Conservation (phyloP, 2,113 vertebrate species). For the Bucco capensis region DNA sequence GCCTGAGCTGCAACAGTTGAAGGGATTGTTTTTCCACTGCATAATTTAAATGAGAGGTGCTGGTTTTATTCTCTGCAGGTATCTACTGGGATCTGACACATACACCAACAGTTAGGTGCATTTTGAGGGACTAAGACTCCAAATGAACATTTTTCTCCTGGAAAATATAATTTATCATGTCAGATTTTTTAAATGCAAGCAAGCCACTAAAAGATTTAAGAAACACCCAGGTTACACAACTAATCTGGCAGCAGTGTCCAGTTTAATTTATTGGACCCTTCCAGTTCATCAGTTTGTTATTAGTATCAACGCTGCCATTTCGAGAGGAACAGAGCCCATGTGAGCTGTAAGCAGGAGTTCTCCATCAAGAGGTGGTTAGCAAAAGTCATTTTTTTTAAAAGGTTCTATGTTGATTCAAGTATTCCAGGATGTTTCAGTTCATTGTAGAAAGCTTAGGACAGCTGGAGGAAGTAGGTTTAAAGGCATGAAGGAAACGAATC, state of each 20-base stretch:
- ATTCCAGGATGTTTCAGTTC: constrained; percentile 34
- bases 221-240: background rate
- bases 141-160: background rate
- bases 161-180: background rate
- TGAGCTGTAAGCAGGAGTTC: background rate
- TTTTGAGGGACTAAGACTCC: background rate
- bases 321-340: background rate
- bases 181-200: background rate
- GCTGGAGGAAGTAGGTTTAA: constrained; percentile 47
- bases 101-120: accelerated
- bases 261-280: background rate
- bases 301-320: background rate
- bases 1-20: background rate
- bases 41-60: background rate
- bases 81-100: accelerated
- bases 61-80: background rate
- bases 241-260: background rate
- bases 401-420: background rate
- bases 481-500: constrained; percentile 40
- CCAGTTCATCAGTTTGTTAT: background rate
- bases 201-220: background rate
- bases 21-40: background rate
- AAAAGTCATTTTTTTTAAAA: background rate
- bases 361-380: background rate
- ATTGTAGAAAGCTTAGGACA: constrained; percentile 29